phyloP scores from a whole-genome alignment of 2,888 invertebrate genomes.

The Panorpa germanica region DNA sequence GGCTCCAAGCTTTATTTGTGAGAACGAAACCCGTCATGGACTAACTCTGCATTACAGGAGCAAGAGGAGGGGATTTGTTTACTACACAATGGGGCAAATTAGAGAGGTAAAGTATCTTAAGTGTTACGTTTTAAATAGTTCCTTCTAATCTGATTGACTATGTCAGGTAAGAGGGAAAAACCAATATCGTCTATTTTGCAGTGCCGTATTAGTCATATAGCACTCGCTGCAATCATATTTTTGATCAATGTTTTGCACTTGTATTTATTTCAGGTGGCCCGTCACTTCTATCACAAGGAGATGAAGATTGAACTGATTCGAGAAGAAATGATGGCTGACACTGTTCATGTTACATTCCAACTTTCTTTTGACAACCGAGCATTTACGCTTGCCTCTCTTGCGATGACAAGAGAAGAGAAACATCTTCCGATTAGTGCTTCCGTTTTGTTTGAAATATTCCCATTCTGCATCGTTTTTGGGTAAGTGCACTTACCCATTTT shows the following conservation, averaged over 20 bases:
- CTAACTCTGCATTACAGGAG: slow-evolving; percentile 86
- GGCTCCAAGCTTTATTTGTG: slow-evolving; percentile 96
- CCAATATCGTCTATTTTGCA: too few relatives aligned
- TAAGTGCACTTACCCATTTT: slow-evolving; percentile 24
- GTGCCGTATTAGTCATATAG: too few relatives aligned
- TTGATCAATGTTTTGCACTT: too few relatives aligned
- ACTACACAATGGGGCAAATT: slow-evolving; percentile 95
- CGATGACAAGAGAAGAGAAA: slow-evolving; percentile 75
- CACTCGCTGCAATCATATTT: too few relatives aligned
- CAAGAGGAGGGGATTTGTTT: slow-evolving; percentile 82
- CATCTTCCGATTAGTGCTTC: slow-evolving; percentile 77
- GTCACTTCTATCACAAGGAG: slow-evolving; percentile 88
- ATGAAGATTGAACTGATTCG: slow-evolving; percentile 78
- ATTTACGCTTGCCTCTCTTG: slow-evolving; percentile 63
- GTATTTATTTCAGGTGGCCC: slow-evolving; percentile 44
- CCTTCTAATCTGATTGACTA: too few relatives aligned
- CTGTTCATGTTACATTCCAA: slow-evolving; percentile 86
- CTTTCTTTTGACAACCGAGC: slow-evolving; percentile 88
- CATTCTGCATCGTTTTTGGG: slow-evolving; percentile 95
- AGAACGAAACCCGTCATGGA: slow-evolving; percentile 84
- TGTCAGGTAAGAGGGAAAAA: too few relatives aligned
- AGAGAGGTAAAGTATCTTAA: slow-evolving; percentile 39
- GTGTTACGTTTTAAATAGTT: too few relatives aligned
- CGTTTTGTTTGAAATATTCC: slow-evolving; percentile 89
- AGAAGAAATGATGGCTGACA: slow-evolving; percentile 75